Evolutionary conservation across 2,113 vertebrate genomes (phyloP).

Genomic region (Microtus ochrogaster): DNA sequence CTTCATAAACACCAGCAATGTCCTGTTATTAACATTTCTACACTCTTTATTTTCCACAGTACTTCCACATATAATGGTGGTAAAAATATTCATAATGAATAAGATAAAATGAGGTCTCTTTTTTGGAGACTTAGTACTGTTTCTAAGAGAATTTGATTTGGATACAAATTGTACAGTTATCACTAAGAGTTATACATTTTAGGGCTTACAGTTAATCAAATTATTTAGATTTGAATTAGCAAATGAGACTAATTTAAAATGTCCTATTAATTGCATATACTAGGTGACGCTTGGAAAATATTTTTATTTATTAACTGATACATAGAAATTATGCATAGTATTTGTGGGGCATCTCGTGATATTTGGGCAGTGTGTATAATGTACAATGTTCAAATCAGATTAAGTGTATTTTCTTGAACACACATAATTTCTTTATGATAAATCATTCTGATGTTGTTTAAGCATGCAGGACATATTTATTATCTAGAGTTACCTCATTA

Average conservation of each 20-base stretch:
- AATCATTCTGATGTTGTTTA: neutral
- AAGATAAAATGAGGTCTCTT: neutral
- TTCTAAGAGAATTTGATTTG: neutral
- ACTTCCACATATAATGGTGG: neutral
- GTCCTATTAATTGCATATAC: neutral
- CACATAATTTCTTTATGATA: neutral
- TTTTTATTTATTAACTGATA: neutral
- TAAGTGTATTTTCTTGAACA: neutral
- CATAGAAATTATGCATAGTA: neutral
- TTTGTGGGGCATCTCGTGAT: neutral
- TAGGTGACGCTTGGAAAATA: neutral
- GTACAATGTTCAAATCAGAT: neutral
- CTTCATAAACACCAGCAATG: neutral
- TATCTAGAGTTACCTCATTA: neutral
- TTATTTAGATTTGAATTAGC: conserved; percentile 42
- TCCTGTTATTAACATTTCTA: neutral
- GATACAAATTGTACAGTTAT: neutral
- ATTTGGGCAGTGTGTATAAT: too few relatives aligned
- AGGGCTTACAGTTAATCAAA: neutral
- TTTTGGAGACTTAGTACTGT: neutral
- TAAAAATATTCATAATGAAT: neutral
- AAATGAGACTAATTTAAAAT: neutral
- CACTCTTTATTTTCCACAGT: neutral
- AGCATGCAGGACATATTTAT: neutral
- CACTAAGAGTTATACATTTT: neutral